A percentile compares a stretch with the other conserved stretches of the same genome.
These are phyloP conservation scores for Pteruthius melanotis DNA, from an alignment of 2,113 vertebrate species.

Conservation along the genomic window DNA sequence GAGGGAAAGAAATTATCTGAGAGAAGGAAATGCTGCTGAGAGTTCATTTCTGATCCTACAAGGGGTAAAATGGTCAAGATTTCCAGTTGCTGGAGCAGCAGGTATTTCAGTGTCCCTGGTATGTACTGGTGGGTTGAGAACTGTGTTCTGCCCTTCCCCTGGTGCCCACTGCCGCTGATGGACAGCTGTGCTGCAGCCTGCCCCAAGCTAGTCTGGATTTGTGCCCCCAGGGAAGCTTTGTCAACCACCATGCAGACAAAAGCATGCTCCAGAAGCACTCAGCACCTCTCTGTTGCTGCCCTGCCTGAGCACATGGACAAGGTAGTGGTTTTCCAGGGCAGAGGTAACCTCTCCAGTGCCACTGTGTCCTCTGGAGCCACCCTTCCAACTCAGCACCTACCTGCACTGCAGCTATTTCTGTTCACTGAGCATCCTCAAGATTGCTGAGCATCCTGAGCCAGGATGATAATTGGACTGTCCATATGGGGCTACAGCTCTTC, in stretches of 20 bases:
- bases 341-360: not conserved
- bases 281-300: not conserved
- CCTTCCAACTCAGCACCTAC: not conserved
- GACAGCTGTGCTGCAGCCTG: not conserved
- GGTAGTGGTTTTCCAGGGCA: not conserved
- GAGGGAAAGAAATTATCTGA: not conserved
- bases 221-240: not conserved
- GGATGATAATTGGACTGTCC: not conserved
- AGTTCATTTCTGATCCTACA: not conserved
- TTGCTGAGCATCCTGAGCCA: not conserved
- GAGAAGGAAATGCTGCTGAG: not conserved
- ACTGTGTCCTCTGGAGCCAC: not conserved
- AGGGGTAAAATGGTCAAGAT: not conserved
- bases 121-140: not conserved
- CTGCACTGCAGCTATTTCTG: not conserved
- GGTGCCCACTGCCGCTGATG: not conserved
- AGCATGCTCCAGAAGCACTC: not conserved
- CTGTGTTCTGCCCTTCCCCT: not conserved
- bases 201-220: not conserved
- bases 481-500: accelerated
- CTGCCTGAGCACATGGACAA: not conserved
- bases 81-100: not conserved
- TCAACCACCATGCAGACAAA: not conserved
- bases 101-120: not conserved
- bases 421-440: not conserved